These are phyloP conservation scores for Campopleginae sp. DNA, from an alignment of 2,888 invertebrate species.

Conservation along the genomic window DNA sequence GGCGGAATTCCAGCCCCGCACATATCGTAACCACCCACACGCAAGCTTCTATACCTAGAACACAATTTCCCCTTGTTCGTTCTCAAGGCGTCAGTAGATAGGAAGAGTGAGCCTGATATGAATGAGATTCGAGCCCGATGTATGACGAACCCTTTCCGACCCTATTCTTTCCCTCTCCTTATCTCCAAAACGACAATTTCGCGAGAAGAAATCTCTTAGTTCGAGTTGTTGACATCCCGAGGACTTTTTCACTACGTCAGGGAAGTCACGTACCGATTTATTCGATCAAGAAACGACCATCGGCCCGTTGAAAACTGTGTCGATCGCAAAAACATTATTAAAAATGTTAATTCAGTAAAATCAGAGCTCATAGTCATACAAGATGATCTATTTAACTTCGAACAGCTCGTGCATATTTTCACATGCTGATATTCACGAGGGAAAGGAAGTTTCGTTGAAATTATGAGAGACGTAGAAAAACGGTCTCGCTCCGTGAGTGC, in stretches of 20 bases:
- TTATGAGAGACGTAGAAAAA: constrained; percentile 58
- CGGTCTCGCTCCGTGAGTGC: constrained; percentile 44
- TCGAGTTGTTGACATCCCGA: constrained; percentile 11
- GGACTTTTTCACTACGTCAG: not conserved
- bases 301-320: not conserved
- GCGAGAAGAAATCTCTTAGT: constrained; percentile 48
- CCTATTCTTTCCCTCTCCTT: constrained; percentile 29
- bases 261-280: not conserved
- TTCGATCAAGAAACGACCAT: not conserved
- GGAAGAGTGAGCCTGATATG: not conserved
- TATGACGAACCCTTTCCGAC: constrained; percentile 16
- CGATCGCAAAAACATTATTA: not conserved
- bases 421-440: constrained; percentile 20
- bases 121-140: constrained; percentile 4
- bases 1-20: constrained; percentile 18
- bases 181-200: constrained; percentile 49
- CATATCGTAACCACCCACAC: constrained; percentile 26
- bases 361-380: not conserved
- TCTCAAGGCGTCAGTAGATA: constrained; percentile 12
- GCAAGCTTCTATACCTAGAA: constrained; percentile 20
- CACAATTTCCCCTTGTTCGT: constrained; percentile 50
- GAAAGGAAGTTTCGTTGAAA: constrained; percentile 47
- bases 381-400: not conserved
- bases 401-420: constrained; percentile 23
- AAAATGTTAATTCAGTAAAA: not conserved